Base-by-base conservation (phyloP, 2,888 invertebrate species). In the Caenorhabditis macrosperma region DNA sequence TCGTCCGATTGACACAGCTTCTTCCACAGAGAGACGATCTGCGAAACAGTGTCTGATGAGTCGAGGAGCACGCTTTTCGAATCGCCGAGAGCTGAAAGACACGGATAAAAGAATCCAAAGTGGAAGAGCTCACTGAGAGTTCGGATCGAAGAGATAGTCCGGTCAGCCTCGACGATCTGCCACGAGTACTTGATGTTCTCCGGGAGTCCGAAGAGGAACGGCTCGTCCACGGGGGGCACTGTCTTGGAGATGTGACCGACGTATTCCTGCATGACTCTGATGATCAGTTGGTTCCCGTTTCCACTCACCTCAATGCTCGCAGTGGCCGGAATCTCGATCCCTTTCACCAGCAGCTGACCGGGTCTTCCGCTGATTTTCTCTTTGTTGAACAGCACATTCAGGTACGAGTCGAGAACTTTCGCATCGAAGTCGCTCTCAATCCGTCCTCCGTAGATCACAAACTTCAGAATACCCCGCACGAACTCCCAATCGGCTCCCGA, bases 101-200 rank as follows among this genome's bases (percentile, higher is more conserved):
- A 24, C 1, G 6, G 17, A n/a, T n/a, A n/a, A n/a, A 10, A 38
- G 22, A 5, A 46, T 15, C 4, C 9, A 17, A 46, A 20, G 22
- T 9, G 22, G 3, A 60, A 7, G 4, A 17, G 22, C 50, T 46
- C n/a, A 84, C 82, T 77, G 0, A 80, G 44, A 28, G 68, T 82
- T 41, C 89, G 93, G 6, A 95, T 92, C 77, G 94, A 93, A 1
- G 91, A 91, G 59, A 95, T 92, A n/a, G 94, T 93, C 74, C 91
- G 89, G 33, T 86, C 87, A 78, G 93, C 92, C 3, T 94, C 93
- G 68, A 93, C 94, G 83, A 94, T 93, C 91, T 96, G 95, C 93
- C 95, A 95, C 9, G 95, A 94, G 63, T 94, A 92, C 82, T 95
- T 94, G 76, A 96, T 95, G 91, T 96, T 97, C 63, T 94, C 94